Percentiles rank a stretch among this genome's conserved stretches.
phyloP scores from a whole-genome alignment of 2,797 vertebrate genomes.

The Anas flavirostris region DNA sequence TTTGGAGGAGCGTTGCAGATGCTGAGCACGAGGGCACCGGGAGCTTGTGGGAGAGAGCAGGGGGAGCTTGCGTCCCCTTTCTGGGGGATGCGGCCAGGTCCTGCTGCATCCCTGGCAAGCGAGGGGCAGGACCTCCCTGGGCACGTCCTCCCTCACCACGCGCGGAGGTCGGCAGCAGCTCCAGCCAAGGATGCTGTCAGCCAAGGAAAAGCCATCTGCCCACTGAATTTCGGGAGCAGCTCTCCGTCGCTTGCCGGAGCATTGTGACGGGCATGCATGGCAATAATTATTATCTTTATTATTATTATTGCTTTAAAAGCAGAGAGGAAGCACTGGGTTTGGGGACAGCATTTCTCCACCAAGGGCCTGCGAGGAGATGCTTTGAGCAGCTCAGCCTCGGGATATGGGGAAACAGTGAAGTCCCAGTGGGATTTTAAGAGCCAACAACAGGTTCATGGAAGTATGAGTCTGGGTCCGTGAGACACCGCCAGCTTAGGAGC shows the following conservation, averaged over 20 bases:
- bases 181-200: background rate
- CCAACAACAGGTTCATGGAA: rapidly evolving
- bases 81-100: rapidly evolving
- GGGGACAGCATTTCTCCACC: background rate
- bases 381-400: background rate
- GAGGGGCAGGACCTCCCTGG: background rate
- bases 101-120: rapidly evolving
- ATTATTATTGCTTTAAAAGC: background rate
- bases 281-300: rapidly evolving
- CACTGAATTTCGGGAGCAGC: rapidly evolving
- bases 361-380: background rate
- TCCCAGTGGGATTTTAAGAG: background rate
- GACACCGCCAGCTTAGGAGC: background rate
- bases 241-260: background rate
- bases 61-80: rapidly evolving
- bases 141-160: background rate
- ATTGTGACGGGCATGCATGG: rapidly evolving
- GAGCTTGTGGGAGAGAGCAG: background rate
- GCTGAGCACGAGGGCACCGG: rapidly evolving
- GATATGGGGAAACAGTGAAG: background rate
- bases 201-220: background rate
- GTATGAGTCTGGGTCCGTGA: rapidly evolving
- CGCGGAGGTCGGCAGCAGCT: background rate
- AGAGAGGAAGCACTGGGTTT: rapidly evolving
- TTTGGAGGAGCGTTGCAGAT: rapidly evolving